Conservation (phyloP, 2,797 vertebrate genomes). For the Menidia menidia region DNA sequence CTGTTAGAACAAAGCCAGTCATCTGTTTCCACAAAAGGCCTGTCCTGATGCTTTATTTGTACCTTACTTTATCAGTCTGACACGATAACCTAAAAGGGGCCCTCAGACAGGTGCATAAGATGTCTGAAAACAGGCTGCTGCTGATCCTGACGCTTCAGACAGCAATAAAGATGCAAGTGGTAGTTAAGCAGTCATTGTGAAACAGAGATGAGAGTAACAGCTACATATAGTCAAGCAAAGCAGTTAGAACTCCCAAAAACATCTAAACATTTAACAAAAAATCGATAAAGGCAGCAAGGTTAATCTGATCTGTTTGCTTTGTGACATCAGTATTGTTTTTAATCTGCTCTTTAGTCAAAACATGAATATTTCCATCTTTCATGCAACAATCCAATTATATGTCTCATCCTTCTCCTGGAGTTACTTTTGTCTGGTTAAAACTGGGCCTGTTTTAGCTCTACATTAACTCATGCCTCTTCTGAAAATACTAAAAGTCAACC, state of each 20-base stretch:
- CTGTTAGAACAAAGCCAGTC: background rate
- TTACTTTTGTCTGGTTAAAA: background rate
- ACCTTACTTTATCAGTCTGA: background rate
- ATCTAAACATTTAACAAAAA: background rate
- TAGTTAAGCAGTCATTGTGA: background rate
- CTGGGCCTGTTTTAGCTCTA: background rate
- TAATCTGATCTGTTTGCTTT: background rate
- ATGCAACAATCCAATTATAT: background rate
- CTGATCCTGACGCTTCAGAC: background rate
- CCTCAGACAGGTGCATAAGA: too few species aligned
- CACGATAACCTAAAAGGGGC: too few species aligned
- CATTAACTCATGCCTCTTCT: too few species aligned
- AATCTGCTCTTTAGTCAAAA: background rate
- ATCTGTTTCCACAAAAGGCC: background rate
- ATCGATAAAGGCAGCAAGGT: background rate
- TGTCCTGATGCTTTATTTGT: background rate
- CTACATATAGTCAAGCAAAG: too few species aligned
- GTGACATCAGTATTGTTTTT: background rate
- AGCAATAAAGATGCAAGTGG: background rate
- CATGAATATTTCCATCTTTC: background rate
- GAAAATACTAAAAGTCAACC: too few species aligned
- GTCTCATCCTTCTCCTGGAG: background rate
- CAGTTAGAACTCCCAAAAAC: background rate
- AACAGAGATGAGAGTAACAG: background rate
- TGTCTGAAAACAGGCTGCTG: background rate